Evolutionary conservation across 2,888 invertebrate species (phyloP), one percentile per base, ranked within the genome.

Genomic region (Lasiommata megera): DNA sequence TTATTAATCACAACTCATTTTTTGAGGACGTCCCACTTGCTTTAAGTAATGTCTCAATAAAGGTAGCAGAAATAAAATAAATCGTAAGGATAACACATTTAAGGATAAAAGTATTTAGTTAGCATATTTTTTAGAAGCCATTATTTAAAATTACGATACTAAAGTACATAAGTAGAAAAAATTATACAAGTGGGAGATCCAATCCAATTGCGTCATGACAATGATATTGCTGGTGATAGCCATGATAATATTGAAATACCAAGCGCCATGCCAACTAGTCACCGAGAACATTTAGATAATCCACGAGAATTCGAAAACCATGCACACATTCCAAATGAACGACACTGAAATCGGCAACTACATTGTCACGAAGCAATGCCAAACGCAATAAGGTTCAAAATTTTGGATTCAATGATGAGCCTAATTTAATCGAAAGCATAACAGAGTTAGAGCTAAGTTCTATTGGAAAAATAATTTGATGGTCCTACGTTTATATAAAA

Each of bases 331-430:
- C 88, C 84, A 81, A 77, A 78, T 73, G 73, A 73, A 81, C 79
- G 77, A 88, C 87, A 87, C 80, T 74, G 72, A 86, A 75, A 79
- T 79, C 80, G 81, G 88, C 89, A 90, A 87, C 88, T 89, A 89
- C 90, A 90, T 90, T 90, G 90, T 90, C 90, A 90, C 90, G 90
- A 88, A 88, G 90, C 90, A 88, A 88, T 84, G 86, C 84, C 80
- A 81, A 65, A 71, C 73, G 73, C 70, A 70, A 61, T 68, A 72
- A 68, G 61, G 69, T 72, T 72, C 16, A 54, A 65, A 63, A 64
- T 59, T 31, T 51, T 66, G 63, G 66, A 71, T 66, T 63, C 65
- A 68, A 63, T 66, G 72, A 72, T 69, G 73, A 75, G 75, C 69
- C 68, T 65, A 62, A 38, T n/a, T 29, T n/a, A 47, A 36, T 31